phyloP scores from a whole-genome alignment of 2,113 vertebrate genomes.

The Ceyx margarethae region DNA sequence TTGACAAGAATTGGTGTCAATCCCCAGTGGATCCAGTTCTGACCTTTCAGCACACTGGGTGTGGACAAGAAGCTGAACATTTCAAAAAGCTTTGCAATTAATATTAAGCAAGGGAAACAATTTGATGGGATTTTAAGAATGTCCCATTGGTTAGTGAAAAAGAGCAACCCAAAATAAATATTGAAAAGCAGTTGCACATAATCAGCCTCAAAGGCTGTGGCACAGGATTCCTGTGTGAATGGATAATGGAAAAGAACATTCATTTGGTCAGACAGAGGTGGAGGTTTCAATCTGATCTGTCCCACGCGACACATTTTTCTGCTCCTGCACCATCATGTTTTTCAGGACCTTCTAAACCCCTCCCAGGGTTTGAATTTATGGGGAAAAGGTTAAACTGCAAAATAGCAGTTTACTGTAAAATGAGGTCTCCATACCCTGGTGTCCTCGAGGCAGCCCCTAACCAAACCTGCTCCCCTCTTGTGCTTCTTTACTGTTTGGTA shows the following conservation, averaged over 20 bases:
- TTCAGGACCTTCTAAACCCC: not conserved
- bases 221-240: not conserved
- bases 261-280: not conserved
- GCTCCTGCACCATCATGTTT: not conserved
- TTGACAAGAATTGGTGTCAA: not conserved
- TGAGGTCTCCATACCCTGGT: not conserved
- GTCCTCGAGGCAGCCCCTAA: not conserved
- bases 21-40: not conserved
- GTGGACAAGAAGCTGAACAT: not conserved
- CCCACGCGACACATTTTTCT: constrained; percentile 22
- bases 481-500: not conserved
- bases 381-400: not conserved
- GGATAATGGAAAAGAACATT: constrained; percentile 14
- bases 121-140: not conserved
- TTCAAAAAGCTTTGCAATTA: not conserved
- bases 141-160: not conserved
- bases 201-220: not conserved
- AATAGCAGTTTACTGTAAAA: not conserved
- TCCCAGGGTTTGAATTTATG: not conserved
- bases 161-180: not conserved
- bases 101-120: not conserved
- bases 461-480: not conserved
- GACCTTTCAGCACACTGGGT: not conserved
- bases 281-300: constrained; percentile 18
- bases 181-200: not conserved